These are phyloP conservation scores for Isaurus tuberculatus DNA, from an alignment of 92 coral and sea anemone genomes.

Conservation along the genomic window DNA sequence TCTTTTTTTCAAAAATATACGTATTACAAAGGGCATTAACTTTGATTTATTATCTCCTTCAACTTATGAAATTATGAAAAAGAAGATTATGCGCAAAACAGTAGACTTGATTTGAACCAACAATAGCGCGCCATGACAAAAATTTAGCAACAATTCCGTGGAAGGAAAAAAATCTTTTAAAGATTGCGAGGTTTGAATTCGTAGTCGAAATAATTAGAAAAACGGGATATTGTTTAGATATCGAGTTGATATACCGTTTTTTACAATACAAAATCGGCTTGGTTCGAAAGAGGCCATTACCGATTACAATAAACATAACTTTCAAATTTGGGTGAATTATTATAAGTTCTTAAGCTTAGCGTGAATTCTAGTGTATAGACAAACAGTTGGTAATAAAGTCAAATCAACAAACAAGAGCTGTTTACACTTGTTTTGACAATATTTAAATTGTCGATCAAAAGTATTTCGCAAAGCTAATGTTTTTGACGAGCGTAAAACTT, in stretches of 20 bases:
- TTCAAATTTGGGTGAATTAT: not conserved
- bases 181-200: too few species aligned
- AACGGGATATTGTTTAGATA: not conserved
- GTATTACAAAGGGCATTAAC: too few species aligned
- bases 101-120: too few species aligned
- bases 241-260: not conserved
- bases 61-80: too few species aligned
- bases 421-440: constrained; percentile 28
- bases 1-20: not conserved
- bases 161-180: too few species aligned
- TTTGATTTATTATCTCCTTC: too few species aligned
- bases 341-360: not conserved
- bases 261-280: not conserved
- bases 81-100: too few species aligned
- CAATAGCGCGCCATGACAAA: not conserved
- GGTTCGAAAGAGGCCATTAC: not conserved
- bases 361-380: not conserved
- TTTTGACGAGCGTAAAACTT: not conserved
- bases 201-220: not conserved
- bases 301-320: not conserved
- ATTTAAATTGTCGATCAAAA: not conserved
- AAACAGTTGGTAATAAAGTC: not conserved
- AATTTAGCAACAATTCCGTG: not conserved
- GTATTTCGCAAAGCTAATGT: not conserved
- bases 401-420: constrained; percentile 20